Base-by-base conservation (phyloP, 92 coral and sea anemone genomes). In the Palythoa grandiflora region DNA sequence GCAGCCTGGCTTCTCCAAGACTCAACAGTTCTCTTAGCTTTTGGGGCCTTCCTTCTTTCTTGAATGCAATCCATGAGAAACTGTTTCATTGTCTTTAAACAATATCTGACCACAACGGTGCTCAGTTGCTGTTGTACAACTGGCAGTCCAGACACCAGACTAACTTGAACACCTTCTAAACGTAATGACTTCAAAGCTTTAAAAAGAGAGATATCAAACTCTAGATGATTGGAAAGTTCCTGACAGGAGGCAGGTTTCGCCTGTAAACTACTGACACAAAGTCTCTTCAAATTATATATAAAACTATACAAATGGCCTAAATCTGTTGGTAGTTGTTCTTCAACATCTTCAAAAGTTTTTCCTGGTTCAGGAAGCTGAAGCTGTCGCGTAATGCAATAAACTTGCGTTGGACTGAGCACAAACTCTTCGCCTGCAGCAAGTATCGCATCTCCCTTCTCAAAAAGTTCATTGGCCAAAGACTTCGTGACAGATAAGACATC, bases 181-280 rank as follows among this genome's bases (percentile, higher is more conserved):
- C 86, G 90, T 20, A 97, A 90, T 71, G 91, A 88, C 65, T 86
- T 89, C 11, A 97, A 80, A 14, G 95, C 91, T 91, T 92, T 97
- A 75, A 97, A 97, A 88, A 95, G 95, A 3, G 99, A 95, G 44
- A 95, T 88, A 72, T 97, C 99, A 95, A 97, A 97, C 83, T 96
- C 98, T 50, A 95, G 86, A 75, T 97, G 98, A 38, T 92, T 93
- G 68, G 93, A 89, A 55, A 95, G 88, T 55, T 95, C 99, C 54
- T 94, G 97, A 14, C 92, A 84, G 60, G 90, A 75, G 11, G 96
- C 75, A 57, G 83, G 83, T 47, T 77, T 88, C 59, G 16, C 87
- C 38, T 76, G 51, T 15, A 89, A 40, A 40, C 93, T 89, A 52
- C 93, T 87, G 11, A 97, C 93, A 65, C 97, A 88, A 28, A 97